phyloP scores from a whole-genome alignment of 2,888 invertebrate species.

The Eilema sororculum region DNA sequence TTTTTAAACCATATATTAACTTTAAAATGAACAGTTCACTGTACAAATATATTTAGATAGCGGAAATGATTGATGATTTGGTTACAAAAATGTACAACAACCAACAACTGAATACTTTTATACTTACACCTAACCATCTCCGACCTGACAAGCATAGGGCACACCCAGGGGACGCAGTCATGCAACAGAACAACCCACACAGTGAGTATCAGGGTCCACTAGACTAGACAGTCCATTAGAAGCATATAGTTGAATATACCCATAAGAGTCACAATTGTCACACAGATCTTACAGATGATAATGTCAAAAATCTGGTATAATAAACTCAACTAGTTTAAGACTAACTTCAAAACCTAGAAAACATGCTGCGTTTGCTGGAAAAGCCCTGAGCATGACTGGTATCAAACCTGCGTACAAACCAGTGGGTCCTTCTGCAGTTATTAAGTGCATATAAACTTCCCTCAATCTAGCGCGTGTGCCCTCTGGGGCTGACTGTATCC shows the following conservation, averaged over 20 bases:
- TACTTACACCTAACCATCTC: slow-evolving; percentile 6
- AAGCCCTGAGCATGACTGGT: slow-evolving; percentile 10
- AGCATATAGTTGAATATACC: background rate
- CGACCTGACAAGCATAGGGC: background rate
- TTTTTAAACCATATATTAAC: background rate
- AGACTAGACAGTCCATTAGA: background rate
- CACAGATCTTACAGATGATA: background rate
- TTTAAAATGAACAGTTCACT: background rate
- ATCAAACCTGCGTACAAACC: slow-evolving; percentile 5
- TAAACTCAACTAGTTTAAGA: background rate
- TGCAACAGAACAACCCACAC: background rate
- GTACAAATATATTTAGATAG: background rate
- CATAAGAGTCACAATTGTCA: background rate
- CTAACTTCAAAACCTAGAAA: slow-evolving; percentile 13
- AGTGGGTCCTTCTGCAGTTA: slow-evolving; percentile 6
- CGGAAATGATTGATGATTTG: background rate
- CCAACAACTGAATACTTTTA: slow-evolving; percentile 5
- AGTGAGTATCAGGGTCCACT: background rate
- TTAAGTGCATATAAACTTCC: slow-evolving; percentile 7
- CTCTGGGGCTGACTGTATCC: slow-evolving; percentile 2
- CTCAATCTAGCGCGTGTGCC: background rate
- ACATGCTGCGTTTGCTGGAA: slow-evolving; percentile 8
- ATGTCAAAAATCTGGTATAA: slow-evolving; percentile 3
- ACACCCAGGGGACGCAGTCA: background rate
- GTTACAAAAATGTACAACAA: background rate